Conservation (phyloP, 2,797 vertebrate genomes). For the Stomatorhinus walkeri region DNA sequence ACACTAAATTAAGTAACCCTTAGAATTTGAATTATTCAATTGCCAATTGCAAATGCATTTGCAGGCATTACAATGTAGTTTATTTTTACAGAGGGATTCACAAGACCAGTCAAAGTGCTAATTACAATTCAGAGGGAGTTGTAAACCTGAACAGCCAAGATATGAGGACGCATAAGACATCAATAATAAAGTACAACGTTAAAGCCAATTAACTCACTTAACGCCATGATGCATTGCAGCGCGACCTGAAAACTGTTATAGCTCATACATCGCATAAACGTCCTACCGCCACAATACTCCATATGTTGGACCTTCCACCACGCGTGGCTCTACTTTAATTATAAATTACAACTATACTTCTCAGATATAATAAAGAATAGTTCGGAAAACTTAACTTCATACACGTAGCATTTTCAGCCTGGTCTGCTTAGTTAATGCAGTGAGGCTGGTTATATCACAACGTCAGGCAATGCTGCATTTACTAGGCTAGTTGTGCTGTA, state of each 20-base stretch:
- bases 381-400: neutral
- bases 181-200: neutral
- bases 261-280: neutral
- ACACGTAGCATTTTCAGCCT: neutral
- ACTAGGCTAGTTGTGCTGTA: neutral
- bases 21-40: neutral
- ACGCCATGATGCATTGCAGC: neutral
- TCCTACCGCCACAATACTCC: neutral
- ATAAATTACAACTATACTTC: neutral
- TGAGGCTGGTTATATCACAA: neutral
- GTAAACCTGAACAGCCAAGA: neutral
- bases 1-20: neutral
- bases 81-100: neutral
- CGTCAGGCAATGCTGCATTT: neutral
- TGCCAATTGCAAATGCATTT: neutral
- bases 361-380: neutral
- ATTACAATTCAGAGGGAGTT: neutral
- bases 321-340: neutral
- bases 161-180: neutral
- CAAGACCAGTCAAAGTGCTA: neutral
- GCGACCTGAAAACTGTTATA: neutral
- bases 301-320: neutral
- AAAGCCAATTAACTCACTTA: constrained; percentile 25
- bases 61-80: neutral
- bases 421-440: neutral